Percentiles rank a stretch among this genome's conserved stretches.
These are phyloP conservation scores for Tarsius wallacei DNA, from an alignment of 2,797 vertebrate species.

Conservation along the genomic window DNA sequence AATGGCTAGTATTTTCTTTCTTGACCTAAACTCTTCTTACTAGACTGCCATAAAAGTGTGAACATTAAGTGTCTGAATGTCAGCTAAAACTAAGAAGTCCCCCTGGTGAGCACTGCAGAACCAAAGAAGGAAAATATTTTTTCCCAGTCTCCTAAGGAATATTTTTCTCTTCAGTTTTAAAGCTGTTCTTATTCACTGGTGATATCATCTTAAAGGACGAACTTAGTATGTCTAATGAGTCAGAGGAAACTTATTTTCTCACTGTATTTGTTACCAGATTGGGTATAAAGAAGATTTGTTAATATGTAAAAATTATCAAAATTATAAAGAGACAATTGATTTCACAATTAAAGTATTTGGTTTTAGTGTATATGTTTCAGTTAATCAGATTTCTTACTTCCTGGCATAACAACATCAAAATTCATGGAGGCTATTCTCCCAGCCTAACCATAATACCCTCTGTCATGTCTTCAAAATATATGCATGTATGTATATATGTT, in stretches of 20 bases:
- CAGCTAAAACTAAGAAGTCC: background rate
- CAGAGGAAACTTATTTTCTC: background rate
- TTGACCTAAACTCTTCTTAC: background rate
- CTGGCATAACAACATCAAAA: background rate
- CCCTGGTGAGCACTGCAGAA: background rate
- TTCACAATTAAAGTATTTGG: background rate
- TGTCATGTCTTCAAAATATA: background rate
- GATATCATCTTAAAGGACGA: background rate
- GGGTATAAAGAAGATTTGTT: background rate
- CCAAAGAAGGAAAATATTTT: background rate
- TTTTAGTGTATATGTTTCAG: background rate
- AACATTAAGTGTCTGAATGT: background rate
- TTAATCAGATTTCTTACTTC: background rate
- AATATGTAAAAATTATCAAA: background rate
- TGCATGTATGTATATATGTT: too few relatives aligned
- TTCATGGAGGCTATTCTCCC: background rate
- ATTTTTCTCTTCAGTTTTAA: constrained; percentile 13
- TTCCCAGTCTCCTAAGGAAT: background rate
- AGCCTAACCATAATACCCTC: background rate
- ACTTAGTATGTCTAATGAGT: background rate
- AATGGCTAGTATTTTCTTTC: background rate
- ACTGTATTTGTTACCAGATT: background rate
- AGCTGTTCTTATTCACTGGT: background rate
- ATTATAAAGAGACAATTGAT: background rate
- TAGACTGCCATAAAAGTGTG: background rate